A percentile compares a stretch with the other conserved stretches of the same genome.
Conservation (phyloP, 2,113 vertebrate species). For the Tretioscincus oriximinensis region DNA sequence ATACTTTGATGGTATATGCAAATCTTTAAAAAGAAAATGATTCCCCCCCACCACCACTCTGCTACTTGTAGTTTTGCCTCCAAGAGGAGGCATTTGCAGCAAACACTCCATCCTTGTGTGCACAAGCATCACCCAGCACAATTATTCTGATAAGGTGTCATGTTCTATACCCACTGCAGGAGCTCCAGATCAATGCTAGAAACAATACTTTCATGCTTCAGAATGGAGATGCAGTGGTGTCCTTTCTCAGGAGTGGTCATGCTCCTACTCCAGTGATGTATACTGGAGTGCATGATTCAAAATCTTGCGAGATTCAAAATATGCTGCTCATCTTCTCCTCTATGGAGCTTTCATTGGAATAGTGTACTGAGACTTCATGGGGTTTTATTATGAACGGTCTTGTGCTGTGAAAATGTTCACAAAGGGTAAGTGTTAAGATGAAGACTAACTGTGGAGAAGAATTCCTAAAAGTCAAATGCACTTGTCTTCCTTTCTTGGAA, state of each 20-base stretch:
- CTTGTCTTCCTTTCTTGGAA: slow-evolving; percentile 40
- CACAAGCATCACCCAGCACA: too few relatives aligned
- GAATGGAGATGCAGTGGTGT: too few relatives aligned
- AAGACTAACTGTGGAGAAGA: slow-evolving; percentile 11
- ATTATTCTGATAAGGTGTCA: too few relatives aligned
- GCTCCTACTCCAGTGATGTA: too few relatives aligned
- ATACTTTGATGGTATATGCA: too few relatives aligned
- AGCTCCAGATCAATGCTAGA: too few relatives aligned
- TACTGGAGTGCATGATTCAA: neutral
- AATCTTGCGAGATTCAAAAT: too few relatives aligned
- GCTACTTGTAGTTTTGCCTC: neutral
- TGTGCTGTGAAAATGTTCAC: slow-evolving; percentile 10
- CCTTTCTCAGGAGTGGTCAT: too few relatives aligned
- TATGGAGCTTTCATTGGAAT: neutral
- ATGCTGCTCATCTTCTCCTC: neutral
- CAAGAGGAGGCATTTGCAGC: neutral
- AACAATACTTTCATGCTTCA: too few relatives aligned
- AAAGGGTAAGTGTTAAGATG: neutral
- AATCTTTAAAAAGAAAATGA: too few relatives aligned
- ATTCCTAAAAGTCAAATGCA: slow-evolving; percentile 32
- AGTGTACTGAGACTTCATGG: neutral
- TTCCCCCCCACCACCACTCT: neutral
- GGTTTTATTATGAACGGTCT: slow-evolving; percentile 20
- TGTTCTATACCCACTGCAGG: too few relatives aligned
- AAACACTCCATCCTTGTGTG: too few relatives aligned